phyloP scores from a whole-genome alignment of 2,888 invertebrate genomes.

The Leptinotarsa tumamoca region DNA sequence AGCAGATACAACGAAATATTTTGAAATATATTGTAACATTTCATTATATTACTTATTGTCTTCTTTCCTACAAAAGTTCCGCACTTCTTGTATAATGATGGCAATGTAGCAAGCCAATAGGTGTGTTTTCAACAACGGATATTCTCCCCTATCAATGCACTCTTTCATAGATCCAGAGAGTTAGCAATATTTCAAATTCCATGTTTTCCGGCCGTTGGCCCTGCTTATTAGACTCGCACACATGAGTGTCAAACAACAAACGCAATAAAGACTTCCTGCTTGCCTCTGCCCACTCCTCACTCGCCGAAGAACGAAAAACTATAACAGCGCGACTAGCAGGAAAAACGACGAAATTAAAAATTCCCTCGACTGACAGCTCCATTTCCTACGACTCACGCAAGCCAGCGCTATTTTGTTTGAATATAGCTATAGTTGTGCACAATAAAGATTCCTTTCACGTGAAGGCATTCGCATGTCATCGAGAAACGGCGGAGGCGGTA shows the following conservation, averaged over 20 bases:
- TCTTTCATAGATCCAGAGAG: too few relatives aligned
- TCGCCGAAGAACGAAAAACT: constrained; percentile 4
- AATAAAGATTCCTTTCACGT: constrained; percentile 14
- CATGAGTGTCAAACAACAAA: background rate
- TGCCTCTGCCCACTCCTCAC: constrained; percentile 8
- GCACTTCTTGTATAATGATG: too few relatives aligned
- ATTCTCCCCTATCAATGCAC: too few relatives aligned
- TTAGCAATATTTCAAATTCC: background rate
- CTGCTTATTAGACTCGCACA: constrained; percentile 12
- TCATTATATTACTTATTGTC: too few relatives aligned
- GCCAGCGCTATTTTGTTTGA: constrained; percentile 11
- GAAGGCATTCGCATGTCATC: constrained; percentile 15
- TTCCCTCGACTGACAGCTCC: constrained; percentile 15
- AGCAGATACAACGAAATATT: too few relatives aligned
- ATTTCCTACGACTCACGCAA: constrained; percentile 12
- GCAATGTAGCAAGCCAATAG: too few relatives aligned
- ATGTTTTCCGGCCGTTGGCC: background rate
- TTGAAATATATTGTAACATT: too few relatives aligned
- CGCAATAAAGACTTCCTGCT: constrained; percentile 17
- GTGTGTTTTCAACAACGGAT: too few relatives aligned
- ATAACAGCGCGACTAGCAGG: constrained; percentile 10
- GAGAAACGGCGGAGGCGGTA: constrained; percentile 3
- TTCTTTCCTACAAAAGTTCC: too few relatives aligned
- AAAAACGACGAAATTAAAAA: constrained; percentile 17
- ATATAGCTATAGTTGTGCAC: constrained; percentile 8